phyloP scores from a whole-genome alignment of 2,888 invertebrate genomes.

The Leistus spinibarbis region DNA sequence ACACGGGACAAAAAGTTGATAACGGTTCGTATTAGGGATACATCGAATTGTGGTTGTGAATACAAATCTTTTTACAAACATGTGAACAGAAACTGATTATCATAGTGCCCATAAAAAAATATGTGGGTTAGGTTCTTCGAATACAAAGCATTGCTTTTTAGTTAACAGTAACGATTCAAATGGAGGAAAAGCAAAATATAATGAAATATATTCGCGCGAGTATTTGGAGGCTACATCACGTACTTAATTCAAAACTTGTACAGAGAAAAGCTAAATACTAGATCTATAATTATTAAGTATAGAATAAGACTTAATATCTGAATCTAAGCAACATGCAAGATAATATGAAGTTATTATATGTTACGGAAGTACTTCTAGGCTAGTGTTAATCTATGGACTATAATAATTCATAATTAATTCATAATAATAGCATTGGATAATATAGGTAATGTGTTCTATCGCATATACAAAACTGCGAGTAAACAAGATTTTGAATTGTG shows the following conservation, averaged over 20 bases:
- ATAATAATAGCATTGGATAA: conserved; percentile 48
- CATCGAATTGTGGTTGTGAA: conserved; percentile 1
- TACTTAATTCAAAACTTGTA: conserved; percentile 39
- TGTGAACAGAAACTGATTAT: background rate
- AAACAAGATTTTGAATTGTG: conserved; percentile 3
- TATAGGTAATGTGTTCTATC: conserved; percentile 10
- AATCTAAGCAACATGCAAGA: conserved; percentile 56
- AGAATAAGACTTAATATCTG: conserved; percentile 52
- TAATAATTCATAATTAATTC: conserved; percentile 46
- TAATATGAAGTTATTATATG: conserved; percentile 54
- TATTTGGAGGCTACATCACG: conserved; percentile 30
- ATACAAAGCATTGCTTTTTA: background rate
- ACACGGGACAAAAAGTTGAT: conserved; percentile 10
- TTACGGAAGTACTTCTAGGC: conserved; percentile 57
- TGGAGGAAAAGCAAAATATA: conserved; percentile 42
- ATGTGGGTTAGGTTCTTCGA: background rate
- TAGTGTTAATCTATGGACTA: conserved; percentile 56
- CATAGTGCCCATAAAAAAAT: background rate
- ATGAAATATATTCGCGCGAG: conserved; percentile 35
- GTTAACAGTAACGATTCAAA: background rate
- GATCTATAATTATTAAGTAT: conserved; percentile 53
- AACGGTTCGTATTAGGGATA: background rate
- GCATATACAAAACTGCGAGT: background rate
- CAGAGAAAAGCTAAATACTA: conserved; percentile 54
- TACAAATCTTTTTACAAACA: background rate